A percentile compares a stretch with the other conserved stretches of the same genome.
Evolutionary conservation across 2,797 vertebrate genomes (phyloP).

Genomic region (Spea hammondii): DNA sequence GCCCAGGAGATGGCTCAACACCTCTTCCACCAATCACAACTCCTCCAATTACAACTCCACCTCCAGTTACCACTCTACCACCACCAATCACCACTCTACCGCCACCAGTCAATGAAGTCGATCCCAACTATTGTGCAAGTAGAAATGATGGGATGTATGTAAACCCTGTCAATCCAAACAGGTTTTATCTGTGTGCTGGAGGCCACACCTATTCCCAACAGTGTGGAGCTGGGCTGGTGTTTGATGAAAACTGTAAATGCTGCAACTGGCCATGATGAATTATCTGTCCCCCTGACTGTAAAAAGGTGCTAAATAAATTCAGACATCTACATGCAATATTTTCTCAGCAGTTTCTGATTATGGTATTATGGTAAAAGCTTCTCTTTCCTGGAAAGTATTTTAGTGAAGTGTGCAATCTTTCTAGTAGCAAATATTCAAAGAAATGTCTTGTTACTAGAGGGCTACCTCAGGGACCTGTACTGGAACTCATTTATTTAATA

Average conservation of each 20-base stretch:
- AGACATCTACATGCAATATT: no score
- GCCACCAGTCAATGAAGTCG: constrained; percentile 1
- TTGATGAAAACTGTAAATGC: constrained; percentile 47
- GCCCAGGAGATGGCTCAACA: background rate
- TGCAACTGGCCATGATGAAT: constrained; percentile 45
- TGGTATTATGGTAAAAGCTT: no score
- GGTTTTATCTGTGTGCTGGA: constrained; percentile 47
- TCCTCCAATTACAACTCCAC: constrained; percentile 10
- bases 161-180: constrained; percentile 48
- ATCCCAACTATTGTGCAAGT: constrained; percentile 38
- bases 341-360: no score
- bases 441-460: no score
- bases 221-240: constrained; percentile 49
- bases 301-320: no score
- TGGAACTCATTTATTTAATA: no score
- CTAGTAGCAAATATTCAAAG: no score
- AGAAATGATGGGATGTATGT: constrained; percentile 44
- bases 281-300: background rate
- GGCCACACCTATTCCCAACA: constrained; percentile 23
- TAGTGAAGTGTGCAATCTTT: no score
- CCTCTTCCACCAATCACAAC: background rate
- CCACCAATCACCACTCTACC: constrained; percentile 20
- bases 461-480: no score
- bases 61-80: background rate
- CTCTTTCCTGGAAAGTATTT: no score